Evolutionary conservation across 2,888 invertebrate species (phyloP).

Genomic region (Idaea biselata): DNA sequence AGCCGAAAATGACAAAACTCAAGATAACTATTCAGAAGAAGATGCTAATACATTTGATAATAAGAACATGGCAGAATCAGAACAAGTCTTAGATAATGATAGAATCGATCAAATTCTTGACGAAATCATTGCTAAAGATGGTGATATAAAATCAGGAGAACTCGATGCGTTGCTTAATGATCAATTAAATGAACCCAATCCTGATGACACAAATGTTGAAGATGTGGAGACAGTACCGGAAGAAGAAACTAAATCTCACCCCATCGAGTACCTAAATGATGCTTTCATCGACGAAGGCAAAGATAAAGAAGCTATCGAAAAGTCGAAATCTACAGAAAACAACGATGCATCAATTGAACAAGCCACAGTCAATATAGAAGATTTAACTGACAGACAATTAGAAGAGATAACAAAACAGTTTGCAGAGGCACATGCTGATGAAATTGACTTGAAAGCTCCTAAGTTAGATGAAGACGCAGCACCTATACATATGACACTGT

Average conservation of each 20-base stretch:
- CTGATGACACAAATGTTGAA: slow-evolving; percentile 20
- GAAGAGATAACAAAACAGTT: slow-evolving; percentile 47
- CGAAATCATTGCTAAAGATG: slow-evolving; percentile 19
- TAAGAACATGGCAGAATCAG: not conserved
- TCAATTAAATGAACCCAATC: slow-evolving; percentile 22
- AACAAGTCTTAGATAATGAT: slow-evolving; percentile 23
- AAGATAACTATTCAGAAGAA: slow-evolving; percentile 23
- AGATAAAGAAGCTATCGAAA: slow-evolving; percentile 20
- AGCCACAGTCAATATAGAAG: slow-evolving; percentile 26
- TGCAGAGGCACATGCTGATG: slow-evolving; percentile 32
- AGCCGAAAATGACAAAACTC: slow-evolving; percentile 18
- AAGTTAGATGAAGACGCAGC: slow-evolving; percentile 34
- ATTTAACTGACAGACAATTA: slow-evolving; percentile 41
- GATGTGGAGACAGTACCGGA: slow-evolving; percentile 16
- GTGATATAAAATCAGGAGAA: slow-evolving; percentile 18
- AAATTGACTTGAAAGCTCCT: slow-evolving; percentile 39
- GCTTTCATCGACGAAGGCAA: slow-evolving; percentile 37
- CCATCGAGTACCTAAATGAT: slow-evolving; percentile 42
- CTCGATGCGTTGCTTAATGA: slow-evolving; percentile 19
- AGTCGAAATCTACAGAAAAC: slow-evolving; percentile 10
- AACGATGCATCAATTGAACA: slow-evolving; percentile 19
- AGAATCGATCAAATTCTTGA: slow-evolving; percentile 34
- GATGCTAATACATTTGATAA: slow-evolving; percentile 20
- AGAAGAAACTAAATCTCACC: slow-evolving; percentile 11
- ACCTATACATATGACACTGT: slow-evolving; percentile 42